Base-by-base conservation (phyloP, 2,797 vertebrate genomes). In the Liparis tanakae region DNA sequence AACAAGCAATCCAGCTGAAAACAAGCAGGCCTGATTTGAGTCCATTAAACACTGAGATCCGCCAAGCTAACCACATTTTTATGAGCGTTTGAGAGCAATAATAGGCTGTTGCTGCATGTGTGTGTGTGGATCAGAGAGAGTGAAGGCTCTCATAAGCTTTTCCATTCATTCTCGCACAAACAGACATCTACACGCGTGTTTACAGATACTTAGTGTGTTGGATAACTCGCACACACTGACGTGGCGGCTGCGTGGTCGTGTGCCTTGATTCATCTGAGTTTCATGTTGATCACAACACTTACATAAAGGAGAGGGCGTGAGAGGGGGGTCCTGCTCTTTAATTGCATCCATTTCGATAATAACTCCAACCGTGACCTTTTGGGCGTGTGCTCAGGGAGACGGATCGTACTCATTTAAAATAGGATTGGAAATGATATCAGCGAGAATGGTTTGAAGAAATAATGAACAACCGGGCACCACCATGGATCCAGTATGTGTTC, bases 41-140 rank as follows among this genome's bases (percentile, higher is more conserved):
- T 79, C 82, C 51, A 84, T 84, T 86, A 88, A 84, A 77, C 79
- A 71, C 68, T 63, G 56, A 85, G 86, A 82, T 84, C 61, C 83
- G 76, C 74, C 20, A n/a, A 74, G 74, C 71, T 67, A 82, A 79
- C 72, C 61, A 18, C 58, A 6, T 60, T 85, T 86, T 88, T 88
- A 85, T 82, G 76, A 67, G 36, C 56, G 60, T 85, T 87, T 81
- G 67, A 81, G 70, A 87, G 81, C 85, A 88, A 88, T 81, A 72
- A 83, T 78, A 46, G 67, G 61, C 74, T 81, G 70, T 77, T 79
- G 53, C 77, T 77, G 57, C 6, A 25, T 73, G 64, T 73, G 57
- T 78, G 57, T 10, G 54, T 67, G 67, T 68, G 22, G 64, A 22
- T 53, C 6, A 37, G 55, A 72, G 36, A 48, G 43, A 34, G 55